Percentiles rank a stretch among this genome's conserved stretches.
Evolutionary conservation across 2,888 invertebrate genomes (phyloP).

Genomic region (Stramonita haemastoma): DNA sequence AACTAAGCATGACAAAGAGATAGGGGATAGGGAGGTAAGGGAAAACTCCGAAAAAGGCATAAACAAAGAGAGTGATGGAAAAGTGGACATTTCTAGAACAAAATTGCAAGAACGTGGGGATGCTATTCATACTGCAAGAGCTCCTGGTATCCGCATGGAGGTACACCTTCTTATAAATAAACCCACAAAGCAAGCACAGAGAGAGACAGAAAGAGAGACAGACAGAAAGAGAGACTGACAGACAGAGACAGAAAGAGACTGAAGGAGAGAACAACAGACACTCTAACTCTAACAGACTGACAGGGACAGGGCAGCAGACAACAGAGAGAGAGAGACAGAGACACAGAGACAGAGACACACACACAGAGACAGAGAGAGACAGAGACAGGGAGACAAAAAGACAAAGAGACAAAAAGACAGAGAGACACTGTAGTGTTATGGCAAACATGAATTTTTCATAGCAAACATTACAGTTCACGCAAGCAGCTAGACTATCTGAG

Average conservation of each 20-base stretch:
- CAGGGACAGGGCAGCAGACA: not conserved
- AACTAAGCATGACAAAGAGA: not conserved
- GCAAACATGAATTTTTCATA: too few relatives aligned
- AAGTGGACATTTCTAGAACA: too few relatives aligned
- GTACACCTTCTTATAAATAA: too few relatives aligned
- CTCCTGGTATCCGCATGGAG: too few relatives aligned
- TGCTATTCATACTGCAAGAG: too few relatives aligned
- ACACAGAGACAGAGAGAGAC: not conserved
- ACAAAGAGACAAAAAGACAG: not conserved
- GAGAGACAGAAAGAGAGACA: not conserved
- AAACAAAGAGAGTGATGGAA: not conserved
- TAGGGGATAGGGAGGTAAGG: not conserved
- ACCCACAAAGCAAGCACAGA: not conserved
- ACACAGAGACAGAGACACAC: not conserved
- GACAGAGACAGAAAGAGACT: too few relatives aligned
- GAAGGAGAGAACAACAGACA: too few relatives aligned
- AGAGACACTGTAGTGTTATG: not conserved
- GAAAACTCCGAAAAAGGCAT: not conserved
- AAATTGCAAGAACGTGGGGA: too few relatives aligned
- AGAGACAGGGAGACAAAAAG: not conserved
- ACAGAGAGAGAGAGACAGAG: not conserved
- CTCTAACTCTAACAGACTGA: too few relatives aligned
- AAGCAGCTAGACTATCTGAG: not conserved
- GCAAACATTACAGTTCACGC: too few relatives aligned
- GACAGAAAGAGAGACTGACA: too few relatives aligned